phyloP scores from a whole-genome alignment of 2,888 invertebrate species.

The Autographa gamma region DNA sequence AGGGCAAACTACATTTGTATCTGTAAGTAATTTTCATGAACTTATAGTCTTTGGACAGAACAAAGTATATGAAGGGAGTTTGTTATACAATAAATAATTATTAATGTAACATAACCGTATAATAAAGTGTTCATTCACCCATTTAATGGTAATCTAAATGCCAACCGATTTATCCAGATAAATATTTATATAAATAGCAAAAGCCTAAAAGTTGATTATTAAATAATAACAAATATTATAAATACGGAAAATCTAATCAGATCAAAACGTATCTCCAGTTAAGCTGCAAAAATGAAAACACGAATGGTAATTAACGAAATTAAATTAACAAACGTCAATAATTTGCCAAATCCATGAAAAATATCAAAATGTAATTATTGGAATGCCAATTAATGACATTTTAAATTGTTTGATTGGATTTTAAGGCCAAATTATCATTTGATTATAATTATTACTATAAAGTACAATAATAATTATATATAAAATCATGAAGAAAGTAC shows the following conservation, averaged over 20 bases:
- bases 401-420: neutral
- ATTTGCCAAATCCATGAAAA: neutral
- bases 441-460: neutral
- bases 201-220: neutral
- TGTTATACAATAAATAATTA: neutral
- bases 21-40: too few species aligned
- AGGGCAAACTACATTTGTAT: too few species aligned
- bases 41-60: too few species aligned
- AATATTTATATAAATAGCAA: neutral
- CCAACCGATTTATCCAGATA: neutral
- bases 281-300: neutral
- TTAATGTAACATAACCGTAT: neutral
- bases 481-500: neutral
- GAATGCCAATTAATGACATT: neutral
- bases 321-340: neutral
- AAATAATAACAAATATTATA: neutral
- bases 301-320: neutral
- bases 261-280: neutral
- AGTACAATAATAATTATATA: neutral
- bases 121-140: conserved; percentile 3
- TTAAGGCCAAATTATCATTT: neutral
- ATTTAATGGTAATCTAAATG: conserved; percentile 1
- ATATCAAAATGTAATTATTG: neutral
- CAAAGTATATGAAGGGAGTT: too few species aligned
- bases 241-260: neutral